Percentiles rank a stretch among this genome's conserved stretches.
These are phyloP conservation scores for Xyliphius kryptos DNA, from an alignment of 2,113 vertebrate genomes.

Conservation along the genomic window DNA sequence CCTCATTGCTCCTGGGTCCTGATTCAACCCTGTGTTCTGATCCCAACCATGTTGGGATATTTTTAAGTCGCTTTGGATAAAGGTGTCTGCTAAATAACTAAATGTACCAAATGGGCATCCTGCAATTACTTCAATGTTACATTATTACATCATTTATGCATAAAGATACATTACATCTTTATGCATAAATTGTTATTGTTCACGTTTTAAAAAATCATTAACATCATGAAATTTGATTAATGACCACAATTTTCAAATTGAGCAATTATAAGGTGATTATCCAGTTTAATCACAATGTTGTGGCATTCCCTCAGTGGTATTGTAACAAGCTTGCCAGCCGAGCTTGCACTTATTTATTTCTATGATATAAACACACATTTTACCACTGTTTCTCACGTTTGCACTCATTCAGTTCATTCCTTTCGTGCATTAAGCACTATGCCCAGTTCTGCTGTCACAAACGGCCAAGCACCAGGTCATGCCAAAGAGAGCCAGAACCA, in stretches of 20 bases:
- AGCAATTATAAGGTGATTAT: conserved; percentile 44
- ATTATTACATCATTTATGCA: too few relatives aligned
- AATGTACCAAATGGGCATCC: too few relatives aligned
- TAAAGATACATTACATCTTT: too few relatives aligned
- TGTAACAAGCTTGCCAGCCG: conserved; percentile 17
- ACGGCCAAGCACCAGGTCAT: conserved; percentile 58
- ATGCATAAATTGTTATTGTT: too few relatives aligned
- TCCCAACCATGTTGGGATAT: too few relatives aligned
- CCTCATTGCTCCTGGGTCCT: too few relatives aligned
- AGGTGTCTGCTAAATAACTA: too few relatives aligned
- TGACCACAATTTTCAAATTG: conserved; percentile 2
- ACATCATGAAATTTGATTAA: background rate
- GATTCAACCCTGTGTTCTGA: too few relatives aligned
- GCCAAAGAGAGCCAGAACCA: conserved; percentile 46
- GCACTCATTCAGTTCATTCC: conserved; percentile 18
- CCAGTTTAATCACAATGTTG: conserved; percentile 18
- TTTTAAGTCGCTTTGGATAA: too few relatives aligned
- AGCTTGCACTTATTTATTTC: conserved; percentile 11
- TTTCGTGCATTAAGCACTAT: conserved; percentile 32
- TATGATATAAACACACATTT: background rate
- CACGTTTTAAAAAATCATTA: too few relatives aligned
- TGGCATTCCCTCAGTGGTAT: conserved; percentile 3
- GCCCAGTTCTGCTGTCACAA: conserved; percentile 37
- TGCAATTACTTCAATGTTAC: too few relatives aligned
- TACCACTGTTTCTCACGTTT: conserved; percentile 4